Evolutionary conservation across 2,797 vertebrate species (phyloP), one percentile per base, ranked within the genome.

Genomic region (Neosilurus mollespiculum): DNA sequence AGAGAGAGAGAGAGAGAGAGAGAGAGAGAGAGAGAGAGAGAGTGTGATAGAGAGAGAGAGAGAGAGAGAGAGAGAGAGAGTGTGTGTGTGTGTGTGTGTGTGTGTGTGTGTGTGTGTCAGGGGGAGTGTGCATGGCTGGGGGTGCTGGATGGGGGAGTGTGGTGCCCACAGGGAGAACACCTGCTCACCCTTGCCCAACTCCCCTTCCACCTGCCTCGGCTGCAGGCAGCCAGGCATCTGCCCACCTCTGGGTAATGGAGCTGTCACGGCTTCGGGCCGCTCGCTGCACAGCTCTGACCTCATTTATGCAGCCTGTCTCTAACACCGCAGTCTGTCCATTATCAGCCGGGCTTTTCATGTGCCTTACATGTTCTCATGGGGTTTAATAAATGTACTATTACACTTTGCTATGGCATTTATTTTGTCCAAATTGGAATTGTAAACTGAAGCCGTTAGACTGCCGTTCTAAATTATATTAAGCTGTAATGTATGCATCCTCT

Each of bases 201-300:
- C 76, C 80, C 84, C 78, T 85, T 82, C 87, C 87, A 85, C 84
- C 83, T 88, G 85, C 89, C 88, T 85, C 76, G 85, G 86, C 85
- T 90, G 89, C 86, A 87, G 83, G 82, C 89, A 88, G 88, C 80
- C 87, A 88, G 89, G 88, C 89, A 90, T 90, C 89, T 90, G 89
- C 87, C 87, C 87, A 90, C 89, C 88, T 90, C 89, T 88, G 88
- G 88, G 87, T 88, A 89, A 88, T 87, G 88, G 86, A 89, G 87
- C 88, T 88, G 89, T 90, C 88, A 88, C 87, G 86, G 86, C 85
- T 84, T 85, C 84, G 73, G 87, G 84, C 87, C 86, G 62, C 84
- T 90, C 83, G 84, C 84, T 84, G 84, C 86, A 84, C 84, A 87
- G 81, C 82, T 80, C 84, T 86, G 85, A 86, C 86, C 83, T 85